Percentiles rank a stretch among this genome's conserved stretches.
phyloP scores from a whole-genome alignment of 2,888 invertebrate genomes.

The Cerastis leucographa region DNA sequence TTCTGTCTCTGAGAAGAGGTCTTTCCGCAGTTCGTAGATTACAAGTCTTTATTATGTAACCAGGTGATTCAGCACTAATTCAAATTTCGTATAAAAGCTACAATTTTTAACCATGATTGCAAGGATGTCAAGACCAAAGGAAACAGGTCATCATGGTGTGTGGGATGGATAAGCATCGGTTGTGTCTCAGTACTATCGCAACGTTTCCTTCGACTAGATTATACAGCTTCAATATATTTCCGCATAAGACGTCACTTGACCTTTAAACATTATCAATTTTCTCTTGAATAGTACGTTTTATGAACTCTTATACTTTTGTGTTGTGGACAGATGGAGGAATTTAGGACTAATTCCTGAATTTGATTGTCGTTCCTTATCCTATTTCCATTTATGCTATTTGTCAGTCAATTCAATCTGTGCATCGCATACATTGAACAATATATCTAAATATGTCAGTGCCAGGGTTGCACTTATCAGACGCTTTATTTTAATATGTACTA shows the following conservation, averaged over 20 bases:
- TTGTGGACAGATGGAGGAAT: background rate
- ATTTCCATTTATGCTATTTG: no score
- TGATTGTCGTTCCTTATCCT: background rate
- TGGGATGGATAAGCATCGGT: conserved; percentile 51
- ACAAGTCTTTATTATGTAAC: background rate
- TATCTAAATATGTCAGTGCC: conserved; percentile 69
- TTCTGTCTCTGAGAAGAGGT: background rate
- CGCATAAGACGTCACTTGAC: conserved; percentile 11
- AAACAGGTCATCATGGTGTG: conserved; percentile 39
- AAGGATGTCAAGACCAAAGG: conserved; percentile 39
- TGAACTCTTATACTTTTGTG: background rate
- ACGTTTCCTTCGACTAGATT: conserved; percentile 29
- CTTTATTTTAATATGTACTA: conserved; percentile 44
- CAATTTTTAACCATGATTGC: conserved; percentile 3
- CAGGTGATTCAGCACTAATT: background rate
- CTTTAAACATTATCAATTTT: conserved; percentile 11
- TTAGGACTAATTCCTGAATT: background rate
- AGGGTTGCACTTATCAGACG: conserved; percentile 67
- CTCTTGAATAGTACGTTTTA: background rate
- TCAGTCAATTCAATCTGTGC: background rate
- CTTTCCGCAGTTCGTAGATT: background rate
- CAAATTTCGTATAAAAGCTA: background rate
- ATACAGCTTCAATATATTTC: conserved; percentile 21
- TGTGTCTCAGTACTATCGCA: conserved; percentile 34
- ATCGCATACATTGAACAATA: conserved; percentile 2